phyloP scores from a whole-genome alignment of 2,797 vertebrate genomes.

The Paramormyrops hopkinsi region DNA sequence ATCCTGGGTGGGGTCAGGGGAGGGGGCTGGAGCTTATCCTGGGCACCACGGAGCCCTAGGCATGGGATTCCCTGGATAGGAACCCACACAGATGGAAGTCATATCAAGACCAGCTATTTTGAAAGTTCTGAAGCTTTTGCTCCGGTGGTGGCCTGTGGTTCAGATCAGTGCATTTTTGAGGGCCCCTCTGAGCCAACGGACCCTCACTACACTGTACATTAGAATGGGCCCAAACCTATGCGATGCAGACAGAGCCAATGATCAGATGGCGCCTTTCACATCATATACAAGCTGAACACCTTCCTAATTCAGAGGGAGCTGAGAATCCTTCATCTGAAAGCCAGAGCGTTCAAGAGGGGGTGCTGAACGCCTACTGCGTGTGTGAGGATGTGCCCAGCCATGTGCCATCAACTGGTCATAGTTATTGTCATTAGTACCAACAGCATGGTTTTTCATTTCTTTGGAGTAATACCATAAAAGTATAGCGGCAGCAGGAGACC shows the following conservation, averaged over 20 bases:
- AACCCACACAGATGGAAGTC: neutral
- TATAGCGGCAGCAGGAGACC: neutral
- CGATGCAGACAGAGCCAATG: neutral
- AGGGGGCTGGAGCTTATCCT: neutral
- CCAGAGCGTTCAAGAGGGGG: neutral
- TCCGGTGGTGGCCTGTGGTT: neutral
- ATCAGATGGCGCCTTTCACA: constrained; percentile 23
- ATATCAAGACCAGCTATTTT: neutral
- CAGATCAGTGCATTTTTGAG: neutral
- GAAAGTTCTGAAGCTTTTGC: neutral
- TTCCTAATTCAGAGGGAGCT: constrained; percentile 17
- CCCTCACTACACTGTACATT: neutral
- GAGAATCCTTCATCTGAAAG: constrained; percentile 20
- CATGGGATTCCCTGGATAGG: neutral
- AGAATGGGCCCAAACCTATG: constrained; percentile 20
- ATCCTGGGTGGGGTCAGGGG: neutral
- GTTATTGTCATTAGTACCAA: neutral
- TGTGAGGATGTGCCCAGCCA: neutral
- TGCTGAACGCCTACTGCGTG: neutral
- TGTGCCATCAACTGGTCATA: neutral
- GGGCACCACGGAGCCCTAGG: neutral
- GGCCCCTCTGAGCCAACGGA: neutral
- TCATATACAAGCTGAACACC: constrained; percentile 14
- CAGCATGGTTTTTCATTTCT: neutral
- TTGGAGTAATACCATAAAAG: neutral